Evolutionary conservation across 2,888 invertebrate species (phyloP), one percentile per base, ranked within the genome.

Genomic region (Rhimphoctona megacephalus): DNA sequence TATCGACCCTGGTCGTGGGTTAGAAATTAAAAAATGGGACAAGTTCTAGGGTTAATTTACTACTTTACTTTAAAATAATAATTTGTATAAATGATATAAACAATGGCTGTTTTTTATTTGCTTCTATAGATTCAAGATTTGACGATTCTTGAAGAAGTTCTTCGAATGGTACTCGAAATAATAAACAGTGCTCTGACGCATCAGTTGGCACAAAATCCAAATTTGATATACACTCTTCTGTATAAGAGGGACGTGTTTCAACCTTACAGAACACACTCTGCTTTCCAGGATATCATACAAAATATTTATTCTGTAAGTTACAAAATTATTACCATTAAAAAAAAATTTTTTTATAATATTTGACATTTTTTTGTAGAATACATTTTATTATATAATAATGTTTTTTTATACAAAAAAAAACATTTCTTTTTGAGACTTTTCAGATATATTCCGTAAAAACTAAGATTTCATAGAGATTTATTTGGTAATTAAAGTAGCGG

Each of bases 121-220:
- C 33, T 46, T 61, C 25, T 36, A 17, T 52, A 97, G 97, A 96
- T 98, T 94, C 98, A 98, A 92, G 98, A 99, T 95, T 96, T 99
- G 89, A 97, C 96, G 64, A 99, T 99, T 0, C 95, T 99, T 46
- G 99, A 99, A 94, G 99, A 99, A 94, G 99, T 99, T 0, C 95
- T 99, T 46, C 95, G 99, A 46, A 99, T 99, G 98, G 96, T 99
- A 22, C 94, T 99, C 87, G 99, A 99, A 95, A 99, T 99, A 85
- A 96, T 99, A 89, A 99, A 99, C 95, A 99, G 99, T 46, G 98
- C 98, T 92, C 95, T 99, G 77, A 97, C 98, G 0, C 97, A 98
- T 93, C 98, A 98, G 92, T 95, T 99, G 89, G 95, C 97, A 89
- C 96, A 98, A 95, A 98, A 98, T 96, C 96, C 98, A 8, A 97